These are phyloP conservation scores for Helobdella robusta DNA, from an alignment of 2,888 invertebrate genomes.

Conservation along the genomic window DNA sequence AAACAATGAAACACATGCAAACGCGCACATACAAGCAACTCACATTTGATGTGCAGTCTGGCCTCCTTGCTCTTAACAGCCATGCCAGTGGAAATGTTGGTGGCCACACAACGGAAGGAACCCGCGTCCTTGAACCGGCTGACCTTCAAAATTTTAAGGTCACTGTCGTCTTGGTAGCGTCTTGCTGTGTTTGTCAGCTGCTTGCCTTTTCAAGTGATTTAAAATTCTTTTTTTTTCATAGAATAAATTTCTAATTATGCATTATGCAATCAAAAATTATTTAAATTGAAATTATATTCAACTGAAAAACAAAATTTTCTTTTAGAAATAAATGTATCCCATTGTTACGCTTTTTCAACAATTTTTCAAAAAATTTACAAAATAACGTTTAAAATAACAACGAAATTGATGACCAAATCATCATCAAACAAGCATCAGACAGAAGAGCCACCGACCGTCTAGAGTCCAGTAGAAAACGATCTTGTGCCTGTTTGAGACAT, in stretches of 20 bases:
- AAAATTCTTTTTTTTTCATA: too few relatives aligned
- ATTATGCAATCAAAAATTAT: too few relatives aligned
- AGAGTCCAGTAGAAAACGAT: constrained; percentile 50
- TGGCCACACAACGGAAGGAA: constrained; percentile 57
- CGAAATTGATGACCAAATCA: too few relatives aligned
- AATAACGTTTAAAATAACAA: too few relatives aligned
- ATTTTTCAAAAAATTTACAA: too few relatives aligned
- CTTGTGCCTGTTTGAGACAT: constrained; percentile 43
- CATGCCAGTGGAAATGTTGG: constrained; percentile 49
- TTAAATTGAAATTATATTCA: too few relatives aligned
- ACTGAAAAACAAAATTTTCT: too few relatives aligned
- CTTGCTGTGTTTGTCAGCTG: constrained; percentile 47
- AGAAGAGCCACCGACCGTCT: constrained; percentile 35
- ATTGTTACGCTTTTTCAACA: too few relatives aligned
- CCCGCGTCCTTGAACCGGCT: constrained; percentile 56
- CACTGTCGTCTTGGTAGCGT: constrained; percentile 49
- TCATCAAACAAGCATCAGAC: too few relatives aligned
- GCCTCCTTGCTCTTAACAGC: constrained; percentile 58
- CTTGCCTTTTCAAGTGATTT: constrained; percentile 34
- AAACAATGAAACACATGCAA: constrained; percentile 12
- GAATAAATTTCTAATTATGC: too few relatives aligned
- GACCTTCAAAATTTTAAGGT: constrained; percentile 56
- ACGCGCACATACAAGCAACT: constrained; percentile 49
- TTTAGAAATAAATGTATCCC: too few relatives aligned
- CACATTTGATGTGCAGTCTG: constrained; percentile 60